Evolutionary conservation across 2,888 invertebrate genomes (phyloP).

Genomic region (Epistrophe grossulariae): DNA sequence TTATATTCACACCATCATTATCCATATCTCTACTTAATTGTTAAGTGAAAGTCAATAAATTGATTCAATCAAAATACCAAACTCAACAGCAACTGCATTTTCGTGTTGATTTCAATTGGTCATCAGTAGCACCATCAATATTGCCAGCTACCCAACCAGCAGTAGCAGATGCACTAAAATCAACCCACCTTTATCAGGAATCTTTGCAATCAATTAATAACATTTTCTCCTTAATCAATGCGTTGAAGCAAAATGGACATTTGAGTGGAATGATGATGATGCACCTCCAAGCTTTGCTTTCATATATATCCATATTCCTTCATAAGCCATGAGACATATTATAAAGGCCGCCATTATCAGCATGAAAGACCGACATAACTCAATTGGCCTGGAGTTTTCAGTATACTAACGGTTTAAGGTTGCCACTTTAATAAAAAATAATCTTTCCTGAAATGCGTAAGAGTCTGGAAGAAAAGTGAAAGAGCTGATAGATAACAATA

Average conservation of each 20-base stretch:
- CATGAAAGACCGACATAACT: conserved; percentile 57
- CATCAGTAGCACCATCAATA: conserved; percentile 37
- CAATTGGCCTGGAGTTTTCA: conserved; percentile 50
- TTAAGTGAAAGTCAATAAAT: conserved; percentile 65
- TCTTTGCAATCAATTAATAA: conserved; percentile 72
- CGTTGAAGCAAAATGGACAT: conserved; percentile 57
- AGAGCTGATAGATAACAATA: background rate
- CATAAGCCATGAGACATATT: conserved; percentile 17
- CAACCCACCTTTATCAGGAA: conserved; percentile 65
- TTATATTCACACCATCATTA: background rate
- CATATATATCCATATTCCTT: background rate
- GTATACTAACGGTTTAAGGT: background rate
- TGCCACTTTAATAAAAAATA: conserved; percentile 6
- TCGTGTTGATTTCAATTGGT: conserved; percentile 52
- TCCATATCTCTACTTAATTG: conserved; percentile 3
- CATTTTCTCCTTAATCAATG: conserved; percentile 71
- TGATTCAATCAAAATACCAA: conserved; percentile 9
- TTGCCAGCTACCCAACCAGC: background rate
- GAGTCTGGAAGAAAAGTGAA: background rate
- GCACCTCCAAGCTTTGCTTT: conserved; percentile 19
- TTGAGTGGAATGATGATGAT: conserved; percentile 50
- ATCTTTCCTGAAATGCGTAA: background rate
- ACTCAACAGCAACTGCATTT: conserved; percentile 18
- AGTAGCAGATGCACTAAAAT: conserved; percentile 43
- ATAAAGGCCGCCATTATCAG: conserved; percentile 49